phyloP scores from a whole-genome alignment of 2,797 vertebrate species.

The Spinus olivaceus region DNA sequence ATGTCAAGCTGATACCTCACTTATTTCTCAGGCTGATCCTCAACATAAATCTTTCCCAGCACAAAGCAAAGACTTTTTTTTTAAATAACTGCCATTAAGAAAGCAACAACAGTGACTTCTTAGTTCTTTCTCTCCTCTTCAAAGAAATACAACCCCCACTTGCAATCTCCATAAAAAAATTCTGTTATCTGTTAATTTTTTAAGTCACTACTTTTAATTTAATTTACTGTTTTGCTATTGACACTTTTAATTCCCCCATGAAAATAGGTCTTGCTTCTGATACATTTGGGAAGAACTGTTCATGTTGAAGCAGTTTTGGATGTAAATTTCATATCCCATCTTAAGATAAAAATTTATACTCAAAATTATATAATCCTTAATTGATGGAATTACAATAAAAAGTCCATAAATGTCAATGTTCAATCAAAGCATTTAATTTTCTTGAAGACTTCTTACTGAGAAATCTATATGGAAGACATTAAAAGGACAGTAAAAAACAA shows the following conservation, averaged over 20 bases:
- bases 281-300: neutral
- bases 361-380: neutral
- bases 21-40: constrained; percentile 63
- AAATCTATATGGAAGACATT: neutral
- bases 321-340: neutral
- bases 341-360: neutral
- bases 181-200: neutral
- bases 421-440: neutral
- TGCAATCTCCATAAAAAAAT: neutral
- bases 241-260: neutral
- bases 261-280: neutral
- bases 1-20: constrained; percentile 65
- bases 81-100: constrained; percentile 56
- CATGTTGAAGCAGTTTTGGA: neutral
- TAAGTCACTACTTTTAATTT: neutral
- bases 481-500: neutral
- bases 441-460: neutral
- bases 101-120: constrained; percentile 9
- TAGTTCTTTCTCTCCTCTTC: constrained; percentile 21
- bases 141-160: neutral
- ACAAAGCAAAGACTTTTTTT: constrained; percentile 49
- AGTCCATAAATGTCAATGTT: neutral
- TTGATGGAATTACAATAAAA: neutral
- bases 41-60: constrained; percentile 58
- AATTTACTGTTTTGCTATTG: neutral